Base-by-base conservation (phyloP, 2,888 invertebrate species). In the Torymus tubicola region DNA sequence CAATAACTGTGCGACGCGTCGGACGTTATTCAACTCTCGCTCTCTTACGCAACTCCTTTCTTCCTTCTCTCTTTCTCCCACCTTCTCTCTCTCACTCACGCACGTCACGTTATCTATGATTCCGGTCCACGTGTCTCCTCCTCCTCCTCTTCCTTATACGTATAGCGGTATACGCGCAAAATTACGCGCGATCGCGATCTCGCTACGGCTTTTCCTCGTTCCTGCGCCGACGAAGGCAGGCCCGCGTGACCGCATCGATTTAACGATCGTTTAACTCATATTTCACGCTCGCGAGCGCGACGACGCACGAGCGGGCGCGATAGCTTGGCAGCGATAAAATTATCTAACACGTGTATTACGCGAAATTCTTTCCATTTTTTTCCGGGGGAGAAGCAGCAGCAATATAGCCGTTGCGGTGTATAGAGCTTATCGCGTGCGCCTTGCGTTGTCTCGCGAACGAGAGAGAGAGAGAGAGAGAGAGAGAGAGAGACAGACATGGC, bases 241-340 rank as follows among this genome's bases (percentile, higher is more conserved):
- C 85, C 31, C 31, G 31, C 87, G 84, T 87, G 85, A 87, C 85
- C 83, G 83, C 84, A 85, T 86, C 87, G 86, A 85, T 86, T 86
- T 85, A 86, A 85, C 87, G 84, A 87, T 86, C 85, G 85, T 84
- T 87, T 87, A 86, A 86, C 86, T 87, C 87, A 86, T 85, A 87
- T 88, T 87, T 87, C 85, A 87, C 85, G 86, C 84, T 83, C 83
- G 81, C 85, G 81, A 53, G 12, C 53, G 58, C 76, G 31, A 52
- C 58, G 31, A 55, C 13, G 24, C 21, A 12, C 57, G 24, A 2
- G 12, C 58, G 42, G 13, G 31, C 13, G 58, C 72, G 72, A 61
- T 58, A 31, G 31, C 31, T 31, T 11, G 4, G 21, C 53, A 12
- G 0, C 52, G 80, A 77, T 78, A 70, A 64, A 65, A 78, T 81